These are phyloP conservation scores for Apoda limacodes DNA, from an alignment of 2,888 invertebrate species.

Conservation along the genomic window DNA sequence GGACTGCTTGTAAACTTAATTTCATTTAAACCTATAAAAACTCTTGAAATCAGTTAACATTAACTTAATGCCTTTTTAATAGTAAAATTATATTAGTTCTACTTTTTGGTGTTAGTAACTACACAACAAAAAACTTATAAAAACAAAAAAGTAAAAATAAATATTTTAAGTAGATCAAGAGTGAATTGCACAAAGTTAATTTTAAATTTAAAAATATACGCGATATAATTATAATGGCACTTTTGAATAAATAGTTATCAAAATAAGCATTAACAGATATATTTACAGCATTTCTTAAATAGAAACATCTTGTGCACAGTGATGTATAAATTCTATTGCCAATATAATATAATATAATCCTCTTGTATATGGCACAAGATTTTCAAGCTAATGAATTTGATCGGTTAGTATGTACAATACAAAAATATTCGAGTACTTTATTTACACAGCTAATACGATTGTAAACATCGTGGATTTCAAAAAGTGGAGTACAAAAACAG, in stretches of 20 bases:
- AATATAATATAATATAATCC: constrained; percentile 28
- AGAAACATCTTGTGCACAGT: constrained; percentile 28
- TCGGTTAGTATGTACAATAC: constrained; percentile 42
- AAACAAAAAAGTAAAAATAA: constrained; percentile 39
- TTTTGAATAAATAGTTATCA: constrained; percentile 49
- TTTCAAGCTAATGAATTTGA: constrained; percentile 45
- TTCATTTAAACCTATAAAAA: no score
- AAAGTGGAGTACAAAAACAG: constrained; percentile 43
- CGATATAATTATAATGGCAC: constrained; percentile 39
- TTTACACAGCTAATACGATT: constrained; percentile 20
- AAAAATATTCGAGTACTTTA: constrained; percentile 23
- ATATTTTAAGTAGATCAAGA: constrained; percentile 43
- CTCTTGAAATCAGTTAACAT: no score
- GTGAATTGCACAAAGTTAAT: constrained; percentile 44
- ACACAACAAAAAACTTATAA: constrained; percentile 42
- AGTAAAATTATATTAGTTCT: constrained; percentile 42
- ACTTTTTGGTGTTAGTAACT: constrained; percentile 68
- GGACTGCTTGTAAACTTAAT: no score
- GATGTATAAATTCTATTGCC: constrained; percentile 22
- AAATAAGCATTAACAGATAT: constrained; percentile 39
- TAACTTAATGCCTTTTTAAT: background rate
- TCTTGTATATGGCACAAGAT: constrained; percentile 55
- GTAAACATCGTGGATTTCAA: constrained; percentile 26
- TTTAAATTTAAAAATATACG: constrained; percentile 17
- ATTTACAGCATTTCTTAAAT: constrained; percentile 23